Conservation (phyloP, 2,113 vertebrate species). For the Tenebrosternarchus preto region DNA sequence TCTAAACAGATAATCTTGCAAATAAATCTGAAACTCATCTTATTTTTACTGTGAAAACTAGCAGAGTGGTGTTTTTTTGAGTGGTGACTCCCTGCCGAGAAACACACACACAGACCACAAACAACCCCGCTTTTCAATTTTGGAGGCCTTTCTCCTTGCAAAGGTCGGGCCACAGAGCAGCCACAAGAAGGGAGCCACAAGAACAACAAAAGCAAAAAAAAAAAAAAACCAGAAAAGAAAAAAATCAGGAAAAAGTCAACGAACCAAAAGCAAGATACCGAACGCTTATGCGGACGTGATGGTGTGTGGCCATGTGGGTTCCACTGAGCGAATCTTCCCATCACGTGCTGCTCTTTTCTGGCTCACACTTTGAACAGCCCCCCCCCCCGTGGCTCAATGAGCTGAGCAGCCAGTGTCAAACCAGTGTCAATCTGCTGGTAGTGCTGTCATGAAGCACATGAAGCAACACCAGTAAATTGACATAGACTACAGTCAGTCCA, state of each 20-base stretch:
- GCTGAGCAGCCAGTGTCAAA: conserved; percentile 37
- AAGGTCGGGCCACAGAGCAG: conserved; percentile 68
- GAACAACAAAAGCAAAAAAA: conserved; percentile 61
- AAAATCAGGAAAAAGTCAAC: conserved; percentile 25
- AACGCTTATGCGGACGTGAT: neutral
- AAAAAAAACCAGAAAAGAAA: too few species aligned
- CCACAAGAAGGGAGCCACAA: conserved; percentile 62
- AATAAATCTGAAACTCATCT: too few species aligned
- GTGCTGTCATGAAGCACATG: neutral
- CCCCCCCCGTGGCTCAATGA: conserved; percentile 39
- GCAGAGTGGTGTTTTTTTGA: neutral
- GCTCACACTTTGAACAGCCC: neutral
- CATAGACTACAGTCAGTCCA: too few species aligned
- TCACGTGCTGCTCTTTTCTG: conserved; percentile 4
- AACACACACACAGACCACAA: conserved; percentile 3
- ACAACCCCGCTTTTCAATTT: neutral
- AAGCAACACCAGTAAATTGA: too few species aligned
- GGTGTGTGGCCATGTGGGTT: neutral
- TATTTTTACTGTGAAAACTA: too few species aligned
- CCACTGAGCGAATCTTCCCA: neutral
- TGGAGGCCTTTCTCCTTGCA: conserved; percentile 61
- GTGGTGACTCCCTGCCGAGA: neutral
- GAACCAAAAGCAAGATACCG: conserved; percentile 53
- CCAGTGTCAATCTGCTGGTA: conserved; percentile 34
- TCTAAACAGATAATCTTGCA: too few species aligned